phyloP scores from a whole-genome alignment of 2,888 invertebrate species.

The Drosophila mimetica region DNA sequence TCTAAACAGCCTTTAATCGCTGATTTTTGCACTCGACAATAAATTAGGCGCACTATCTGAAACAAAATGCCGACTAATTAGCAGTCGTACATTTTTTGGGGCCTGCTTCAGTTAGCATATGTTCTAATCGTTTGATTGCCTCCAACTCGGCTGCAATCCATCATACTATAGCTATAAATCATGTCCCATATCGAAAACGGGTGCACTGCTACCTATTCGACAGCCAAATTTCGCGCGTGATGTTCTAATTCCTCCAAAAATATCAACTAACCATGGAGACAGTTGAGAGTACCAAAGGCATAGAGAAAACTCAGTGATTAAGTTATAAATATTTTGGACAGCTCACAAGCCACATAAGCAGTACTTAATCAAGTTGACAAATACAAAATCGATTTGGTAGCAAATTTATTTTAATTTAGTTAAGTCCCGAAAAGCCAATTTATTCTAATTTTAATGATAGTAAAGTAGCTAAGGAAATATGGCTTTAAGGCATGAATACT shows the following conservation, averaged over 20 bases:
- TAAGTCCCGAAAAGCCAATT: slow-evolving; percentile 9
- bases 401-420: slow-evolving; percentile 16
- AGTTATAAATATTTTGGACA: background rate
- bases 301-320: background rate
- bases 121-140: slow-evolving; percentile 63
- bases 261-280: slow-evolving; percentile 15
- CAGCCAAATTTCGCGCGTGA: slow-evolving; percentile 54
- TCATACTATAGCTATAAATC: slow-evolving; percentile 64
- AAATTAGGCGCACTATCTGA: slow-evolving; percentile 30
- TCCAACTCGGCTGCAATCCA: slow-evolving; percentile 55
- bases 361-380: slow-evolving; percentile 2
- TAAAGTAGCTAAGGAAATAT: background rate
- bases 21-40: slow-evolving; percentile 56
- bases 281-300: background rate
- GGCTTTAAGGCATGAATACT: slow-evolving; percentile 1
- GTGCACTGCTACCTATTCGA: slow-evolving; percentile 32
- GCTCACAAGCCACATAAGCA: slow-evolving; percentile 13
- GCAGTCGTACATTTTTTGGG: slow-evolving; percentile 6
- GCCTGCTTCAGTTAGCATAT: slow-evolving; percentile 38
- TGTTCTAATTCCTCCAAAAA: slow-evolving; percentile 30
- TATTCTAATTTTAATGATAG: background rate
- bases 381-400: background rate
- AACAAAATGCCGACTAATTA: slow-evolving; percentile 20
- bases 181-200: slow-evolving; percentile 42
- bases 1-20: slow-evolving; percentile 49